These are phyloP conservation scores for Colistium nudipinnis DNA, from an alignment of 2,113 vertebrate genomes.

Conservation along the genomic window DNA sequence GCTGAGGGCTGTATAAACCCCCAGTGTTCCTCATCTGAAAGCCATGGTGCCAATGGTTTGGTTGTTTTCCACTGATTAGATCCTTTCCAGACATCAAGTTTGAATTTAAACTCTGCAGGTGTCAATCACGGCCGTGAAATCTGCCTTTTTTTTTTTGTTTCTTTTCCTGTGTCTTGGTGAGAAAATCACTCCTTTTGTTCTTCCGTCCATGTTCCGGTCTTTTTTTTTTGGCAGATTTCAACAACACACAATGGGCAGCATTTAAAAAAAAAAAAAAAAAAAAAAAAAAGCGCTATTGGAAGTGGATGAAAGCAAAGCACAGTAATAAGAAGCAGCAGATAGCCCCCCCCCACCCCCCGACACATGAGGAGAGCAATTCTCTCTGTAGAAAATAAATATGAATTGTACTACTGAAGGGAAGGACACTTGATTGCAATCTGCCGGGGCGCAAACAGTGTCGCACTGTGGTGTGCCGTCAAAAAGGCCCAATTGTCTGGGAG, in stretches of 20 bases:
- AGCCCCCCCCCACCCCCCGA: too few species aligned
- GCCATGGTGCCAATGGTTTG: slow-evolving; percentile 12
- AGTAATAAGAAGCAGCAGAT: slow-evolving; percentile 90
- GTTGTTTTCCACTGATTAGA: slow-evolving; percentile 39
- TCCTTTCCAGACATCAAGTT: slow-evolving; percentile 42
- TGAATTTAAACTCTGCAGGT: slow-evolving; percentile 64
- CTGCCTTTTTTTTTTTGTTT: slow-evolving; percentile 30
- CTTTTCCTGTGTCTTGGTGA: slow-evolving; percentile 40
- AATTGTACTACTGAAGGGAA: slow-evolving; percentile 83
- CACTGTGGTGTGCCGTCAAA: slow-evolving; percentile 86
- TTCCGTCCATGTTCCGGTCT: slow-evolving; percentile 65
- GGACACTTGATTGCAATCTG: slow-evolving; percentile 88
- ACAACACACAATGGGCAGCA: slow-evolving; percentile 86
- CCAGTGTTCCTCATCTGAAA: slow-evolving; percentile 22
- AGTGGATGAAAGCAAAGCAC: slow-evolving; percentile 87
- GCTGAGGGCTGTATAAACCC: slow-evolving; percentile 10
- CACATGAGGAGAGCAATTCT: slow-evolving; percentile 89
- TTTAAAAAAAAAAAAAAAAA: too few species aligned
- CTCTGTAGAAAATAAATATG: slow-evolving; percentile 86
- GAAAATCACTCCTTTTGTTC: slow-evolving; percentile 68
- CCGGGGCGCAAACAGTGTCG: slow-evolving; percentile 84
- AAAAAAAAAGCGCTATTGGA: too few species aligned
- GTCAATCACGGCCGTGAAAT: slow-evolving; percentile 57
- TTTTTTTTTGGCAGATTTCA: slow-evolving; percentile 78
- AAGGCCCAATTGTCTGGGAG: slow-evolving; percentile 84